Conservation (phyloP, 1,140 invertebrate genomes). For the Pantala flavescens region DNA sequence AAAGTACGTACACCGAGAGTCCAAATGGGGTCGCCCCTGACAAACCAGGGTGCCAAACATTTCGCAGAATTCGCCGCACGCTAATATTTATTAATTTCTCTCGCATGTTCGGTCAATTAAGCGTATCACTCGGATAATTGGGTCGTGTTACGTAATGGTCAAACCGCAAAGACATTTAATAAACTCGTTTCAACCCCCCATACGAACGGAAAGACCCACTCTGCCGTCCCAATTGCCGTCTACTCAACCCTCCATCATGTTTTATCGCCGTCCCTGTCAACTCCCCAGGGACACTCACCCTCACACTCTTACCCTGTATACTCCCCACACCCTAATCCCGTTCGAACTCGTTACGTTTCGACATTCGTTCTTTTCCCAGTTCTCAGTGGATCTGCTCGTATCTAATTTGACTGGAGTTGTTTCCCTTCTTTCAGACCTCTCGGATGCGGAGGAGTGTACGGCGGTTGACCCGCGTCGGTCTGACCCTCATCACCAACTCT, state of each 20-base stretch:
- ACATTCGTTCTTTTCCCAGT: background rate
- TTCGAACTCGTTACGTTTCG: background rate
- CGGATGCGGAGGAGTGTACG: background rate
- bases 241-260: background rate
- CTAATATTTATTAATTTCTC: no score
- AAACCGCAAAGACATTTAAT: no score
- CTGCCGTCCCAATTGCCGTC: no score
- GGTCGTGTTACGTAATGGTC: no score
- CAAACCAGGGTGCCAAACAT: no score
- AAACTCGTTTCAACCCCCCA: no score
- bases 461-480: background rate
- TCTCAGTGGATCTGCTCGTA: background rate
- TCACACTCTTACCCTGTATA: background rate
- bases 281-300: background rate
- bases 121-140: no score
- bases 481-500: background rate
- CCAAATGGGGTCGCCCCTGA: no score
- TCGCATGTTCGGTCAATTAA: no score
- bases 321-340: background rate
- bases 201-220: no score
- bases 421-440: background rate
- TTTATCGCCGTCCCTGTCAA: background rate
- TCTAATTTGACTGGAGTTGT: background rate
- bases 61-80: no score
- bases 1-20: no score